phyloP scores from a whole-genome alignment of 2,797 vertebrate genomes.

The Sebastes kiyomatsui region DNA sequence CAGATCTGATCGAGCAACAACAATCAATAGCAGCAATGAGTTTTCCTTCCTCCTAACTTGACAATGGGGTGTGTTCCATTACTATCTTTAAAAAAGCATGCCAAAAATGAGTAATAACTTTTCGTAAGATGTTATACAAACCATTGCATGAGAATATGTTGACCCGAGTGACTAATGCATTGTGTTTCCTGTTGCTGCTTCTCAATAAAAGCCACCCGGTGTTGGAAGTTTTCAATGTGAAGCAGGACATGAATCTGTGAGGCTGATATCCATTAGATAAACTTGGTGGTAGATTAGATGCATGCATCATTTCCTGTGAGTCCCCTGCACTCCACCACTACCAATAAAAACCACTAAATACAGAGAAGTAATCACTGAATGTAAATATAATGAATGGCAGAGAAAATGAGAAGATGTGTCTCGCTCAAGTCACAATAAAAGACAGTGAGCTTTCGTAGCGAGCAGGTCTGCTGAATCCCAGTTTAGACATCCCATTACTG shows the following conservation, averaged over 20 bases:
- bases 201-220: no score
- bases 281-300: no score
- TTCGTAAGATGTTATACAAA: no score
- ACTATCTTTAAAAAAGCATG: background rate
- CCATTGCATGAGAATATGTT: no score
- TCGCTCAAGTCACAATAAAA: conserved; percentile 14
- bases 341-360: background rate
- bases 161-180: no score
- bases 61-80: background rate
- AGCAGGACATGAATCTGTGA: background rate
- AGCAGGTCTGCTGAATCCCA: conserved; percentile 20
- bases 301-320: no score
- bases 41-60: background rate
- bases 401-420: background rate
- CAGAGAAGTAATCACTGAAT: background rate
- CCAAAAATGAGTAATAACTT: no score
- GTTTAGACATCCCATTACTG: conserved; percentile 52
- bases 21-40: background rate
- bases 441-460: conserved; percentile 14
- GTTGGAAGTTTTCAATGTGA: background rate
- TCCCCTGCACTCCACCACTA: no score
- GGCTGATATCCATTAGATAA: no score
- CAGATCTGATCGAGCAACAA: background rate
- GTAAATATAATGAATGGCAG: background rate
- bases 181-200: no score